phyloP scores from a whole-genome alignment of 2,113 vertebrate species.

The Strigops habroptila region DNA sequence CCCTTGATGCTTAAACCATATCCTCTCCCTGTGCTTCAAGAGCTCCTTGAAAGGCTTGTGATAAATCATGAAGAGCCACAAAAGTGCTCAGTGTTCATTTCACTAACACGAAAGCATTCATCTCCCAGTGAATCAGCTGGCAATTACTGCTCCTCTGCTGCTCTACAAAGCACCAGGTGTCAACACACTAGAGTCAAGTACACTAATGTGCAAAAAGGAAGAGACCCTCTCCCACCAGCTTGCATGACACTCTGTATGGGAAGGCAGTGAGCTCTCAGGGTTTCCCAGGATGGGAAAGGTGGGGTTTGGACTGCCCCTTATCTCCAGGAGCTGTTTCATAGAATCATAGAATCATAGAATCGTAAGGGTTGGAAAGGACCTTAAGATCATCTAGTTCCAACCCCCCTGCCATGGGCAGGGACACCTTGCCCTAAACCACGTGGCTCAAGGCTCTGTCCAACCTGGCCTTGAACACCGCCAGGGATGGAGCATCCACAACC shows the following conservation, averaged over 20 bases:
- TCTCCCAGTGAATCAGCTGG: background rate
- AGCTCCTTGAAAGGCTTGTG: background rate
- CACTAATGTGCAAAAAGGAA: background rate
- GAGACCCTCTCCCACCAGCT: background rate
- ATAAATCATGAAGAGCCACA: background rate
- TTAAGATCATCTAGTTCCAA: too few species aligned
- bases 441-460: too few species aligned
- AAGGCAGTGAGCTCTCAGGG: background rate
- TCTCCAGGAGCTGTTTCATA: background rate
- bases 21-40: background rate
- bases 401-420: too few species aligned
- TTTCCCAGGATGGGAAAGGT: background rate
- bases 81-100: background rate
- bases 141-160: background rate
- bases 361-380: too few species aligned
- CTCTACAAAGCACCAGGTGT: background rate
- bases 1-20: background rate
- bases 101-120: background rate
- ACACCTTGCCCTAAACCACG: too few species aligned
- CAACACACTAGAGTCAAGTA: background rate
- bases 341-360: too few species aligned
- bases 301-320: background rate
- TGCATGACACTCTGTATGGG: background rate
- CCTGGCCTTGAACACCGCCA: too few species aligned
- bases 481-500: too few species aligned